phyloP scores from a whole-genome alignment of 2,797 vertebrate genomes.

The Gymnocypris eckloni region DNA sequence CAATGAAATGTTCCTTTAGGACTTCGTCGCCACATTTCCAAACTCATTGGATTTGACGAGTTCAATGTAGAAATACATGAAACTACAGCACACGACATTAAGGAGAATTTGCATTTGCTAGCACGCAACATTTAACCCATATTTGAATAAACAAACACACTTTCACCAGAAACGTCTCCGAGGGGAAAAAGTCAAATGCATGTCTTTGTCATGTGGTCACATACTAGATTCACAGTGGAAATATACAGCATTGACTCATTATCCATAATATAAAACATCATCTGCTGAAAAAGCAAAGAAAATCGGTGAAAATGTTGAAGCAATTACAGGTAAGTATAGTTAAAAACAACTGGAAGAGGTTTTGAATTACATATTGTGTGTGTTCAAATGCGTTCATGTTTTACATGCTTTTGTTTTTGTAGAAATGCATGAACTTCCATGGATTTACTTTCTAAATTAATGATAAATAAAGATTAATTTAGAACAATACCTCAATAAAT shows the following conservation, averaged over 20 bases:
- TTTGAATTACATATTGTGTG: neutral
- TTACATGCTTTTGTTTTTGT: neutral
- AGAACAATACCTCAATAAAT: no score
- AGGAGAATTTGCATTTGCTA: slow-evolving; percentile 14
- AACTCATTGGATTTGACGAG: neutral
- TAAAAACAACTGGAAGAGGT: neutral
- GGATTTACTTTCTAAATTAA: neutral
- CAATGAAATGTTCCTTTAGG: neutral
- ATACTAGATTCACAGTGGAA: neutral
- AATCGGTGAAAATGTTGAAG: slow-evolving; percentile 4
- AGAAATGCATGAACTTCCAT: neutral
- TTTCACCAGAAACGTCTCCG: slow-evolving; percentile 2
- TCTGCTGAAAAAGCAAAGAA: neutral
- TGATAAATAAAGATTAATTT: neutral
- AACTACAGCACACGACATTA: neutral
- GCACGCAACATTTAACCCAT: slow-evolving; percentile 1
- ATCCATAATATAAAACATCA: slow-evolving; percentile 24
- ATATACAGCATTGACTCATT: slow-evolving; percentile 6
- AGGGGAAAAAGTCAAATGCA: neutral
- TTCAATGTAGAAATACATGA: neutral
- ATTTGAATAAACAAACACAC: neutral
- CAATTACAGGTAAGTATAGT: neutral
- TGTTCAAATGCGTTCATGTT: neutral
- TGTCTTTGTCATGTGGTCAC: slow-evolving; percentile 31
- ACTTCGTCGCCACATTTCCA: neutral